phyloP scores from a whole-genome alignment of 1,140 invertebrate genomes.

The Halictus rubicundus region DNA sequence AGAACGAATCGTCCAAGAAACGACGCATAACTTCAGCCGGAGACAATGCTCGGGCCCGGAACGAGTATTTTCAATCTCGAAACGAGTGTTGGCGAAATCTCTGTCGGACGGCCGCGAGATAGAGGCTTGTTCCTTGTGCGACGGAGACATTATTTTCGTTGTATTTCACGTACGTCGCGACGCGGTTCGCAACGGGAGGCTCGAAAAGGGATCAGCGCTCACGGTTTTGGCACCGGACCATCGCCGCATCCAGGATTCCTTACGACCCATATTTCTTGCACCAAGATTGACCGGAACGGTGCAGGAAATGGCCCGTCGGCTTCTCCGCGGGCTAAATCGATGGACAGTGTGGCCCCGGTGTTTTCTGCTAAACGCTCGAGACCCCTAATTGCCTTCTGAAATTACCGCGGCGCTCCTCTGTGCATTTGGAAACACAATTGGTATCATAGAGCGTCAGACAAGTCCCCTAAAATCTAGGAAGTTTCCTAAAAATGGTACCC shows the following conservation, averaged over 20 bases:
- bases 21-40: neutral
- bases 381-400: neutral
- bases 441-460: too few species aligned
- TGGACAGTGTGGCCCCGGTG: neutral
- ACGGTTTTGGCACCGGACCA: slow-evolving; percentile 54
- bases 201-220: neutral
- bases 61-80: too few species aligned
- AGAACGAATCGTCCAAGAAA: slow-evolving; percentile 7
- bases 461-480: too few species aligned
- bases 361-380: neutral
- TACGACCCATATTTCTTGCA: slow-evolving; percentile 49
- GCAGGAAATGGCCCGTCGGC: neutral
- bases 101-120: neutral
- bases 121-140: neutral
- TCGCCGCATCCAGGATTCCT: slow-evolving; percentile 38
- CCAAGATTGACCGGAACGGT: neutral
- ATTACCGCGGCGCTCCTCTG: too few species aligned
- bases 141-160: slow-evolving; percentile 1
- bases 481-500: too few species aligned
- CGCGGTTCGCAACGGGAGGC: neutral
- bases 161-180: neutral
- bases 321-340: neutral
- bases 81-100: neutral
- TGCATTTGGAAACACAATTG: too few species aligned
- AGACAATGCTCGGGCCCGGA: neutral